A percentile compares a stretch with the other conserved stretches of the same genome.
Evolutionary conservation across 2,888 invertebrate species (phyloP).

Genomic region (Hermaeophaga mercurialis): DNA sequence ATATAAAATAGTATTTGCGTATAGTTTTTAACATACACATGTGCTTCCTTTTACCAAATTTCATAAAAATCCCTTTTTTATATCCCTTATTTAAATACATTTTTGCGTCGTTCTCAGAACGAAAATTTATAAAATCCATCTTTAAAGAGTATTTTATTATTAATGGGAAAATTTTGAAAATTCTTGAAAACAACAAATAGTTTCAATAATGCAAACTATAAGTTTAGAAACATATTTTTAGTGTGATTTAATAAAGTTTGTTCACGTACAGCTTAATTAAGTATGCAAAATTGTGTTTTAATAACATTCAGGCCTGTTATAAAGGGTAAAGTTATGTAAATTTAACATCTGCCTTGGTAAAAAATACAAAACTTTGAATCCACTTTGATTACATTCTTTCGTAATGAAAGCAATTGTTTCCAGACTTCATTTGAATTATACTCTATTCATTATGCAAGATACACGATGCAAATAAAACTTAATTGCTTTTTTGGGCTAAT

Average conservation of each 20-base stretch:
- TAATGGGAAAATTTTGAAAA: no score
- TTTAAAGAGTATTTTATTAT: no score
- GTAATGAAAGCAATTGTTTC: slow-evolving; percentile 40
- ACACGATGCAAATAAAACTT: slow-evolving; percentile 23
- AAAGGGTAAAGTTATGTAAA: slow-evolving; percentile 44
- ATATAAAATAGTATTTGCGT: no score
- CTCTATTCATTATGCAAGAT: slow-evolving; percentile 10
- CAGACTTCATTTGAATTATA: slow-evolving; percentile 23
- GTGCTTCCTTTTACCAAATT: no score
- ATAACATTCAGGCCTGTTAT: slow-evolving; percentile 36
- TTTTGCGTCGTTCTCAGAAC: no score
- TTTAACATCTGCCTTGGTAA: slow-evolving; percentile 35
- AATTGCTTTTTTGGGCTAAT: slow-evolving; percentile 23
- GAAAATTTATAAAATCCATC: no score
- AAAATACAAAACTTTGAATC: slow-evolving; percentile 36
- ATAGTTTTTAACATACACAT: no score
- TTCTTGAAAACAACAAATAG: no score
- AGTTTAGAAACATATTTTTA: no score
- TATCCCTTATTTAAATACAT: no score
- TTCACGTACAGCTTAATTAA: slow-evolving; percentile 33
- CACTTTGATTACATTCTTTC: slow-evolving; percentile 37
- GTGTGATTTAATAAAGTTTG: slow-evolving; percentile 40
- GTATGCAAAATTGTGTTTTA: slow-evolving; percentile 44
- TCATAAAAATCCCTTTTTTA: no score
- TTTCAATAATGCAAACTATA: no score